phyloP scores from a whole-genome alignment of 2,888 invertebrate species.

The Dicyrtoma fusca region DNA sequence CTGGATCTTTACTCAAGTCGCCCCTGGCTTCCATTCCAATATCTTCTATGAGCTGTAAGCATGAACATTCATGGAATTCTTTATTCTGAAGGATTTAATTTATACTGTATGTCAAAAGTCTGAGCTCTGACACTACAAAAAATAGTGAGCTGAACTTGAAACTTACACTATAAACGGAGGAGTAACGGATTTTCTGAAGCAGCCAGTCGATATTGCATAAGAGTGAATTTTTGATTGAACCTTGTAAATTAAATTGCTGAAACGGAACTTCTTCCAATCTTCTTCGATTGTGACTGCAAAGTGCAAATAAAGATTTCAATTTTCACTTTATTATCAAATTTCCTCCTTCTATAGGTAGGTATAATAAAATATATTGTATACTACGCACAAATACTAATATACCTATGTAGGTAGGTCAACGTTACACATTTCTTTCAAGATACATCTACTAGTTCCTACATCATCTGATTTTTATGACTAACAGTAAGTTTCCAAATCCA shows the following conservation, averaged over 20 bases:
- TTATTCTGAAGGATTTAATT: background rate
- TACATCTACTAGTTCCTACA: too few species aligned
- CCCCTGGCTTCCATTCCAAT: constrained; percentile 64
- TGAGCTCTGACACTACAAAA: too few species aligned
- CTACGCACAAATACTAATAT: too few species aligned
- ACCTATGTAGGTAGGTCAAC: too few species aligned
- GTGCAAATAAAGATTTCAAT: background rate
- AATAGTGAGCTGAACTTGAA: background rate
- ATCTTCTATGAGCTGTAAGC: constrained; percentile 70
- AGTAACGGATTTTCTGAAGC: constrained; percentile 76
- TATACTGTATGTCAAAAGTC: background rate
- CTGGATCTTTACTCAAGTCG: constrained; percentile 58
- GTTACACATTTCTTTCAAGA: too few species aligned
- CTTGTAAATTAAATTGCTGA: constrained; percentile 70
- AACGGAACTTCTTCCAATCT: constrained; percentile 82
- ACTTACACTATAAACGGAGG: constrained; percentile 69
- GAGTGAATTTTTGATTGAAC: constrained; percentile 62
- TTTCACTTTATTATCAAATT: background rate
- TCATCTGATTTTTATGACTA: too few species aligned
- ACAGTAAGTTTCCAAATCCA: too few species aligned
- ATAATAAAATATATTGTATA: too few species aligned
- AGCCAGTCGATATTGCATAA: constrained; percentile 78
- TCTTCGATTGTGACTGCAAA: constrained; percentile 73
- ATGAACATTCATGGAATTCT: background rate
- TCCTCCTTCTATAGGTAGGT: background rate